Conservation (phyloP, 2,797 vertebrate genomes). For the Crenuchus spilurus region DNA sequence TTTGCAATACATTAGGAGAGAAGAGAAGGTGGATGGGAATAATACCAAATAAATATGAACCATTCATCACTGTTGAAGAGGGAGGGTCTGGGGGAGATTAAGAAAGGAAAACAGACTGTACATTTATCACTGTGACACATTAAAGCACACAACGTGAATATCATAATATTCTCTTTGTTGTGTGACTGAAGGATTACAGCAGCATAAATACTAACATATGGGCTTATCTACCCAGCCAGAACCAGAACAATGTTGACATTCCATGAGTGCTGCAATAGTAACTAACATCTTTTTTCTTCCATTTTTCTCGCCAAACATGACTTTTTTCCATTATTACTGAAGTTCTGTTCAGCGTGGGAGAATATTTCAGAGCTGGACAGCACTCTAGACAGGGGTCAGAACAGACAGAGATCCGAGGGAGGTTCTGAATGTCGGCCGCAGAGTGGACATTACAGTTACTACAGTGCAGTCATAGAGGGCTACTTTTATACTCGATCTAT, state of each 20-base stretch:
- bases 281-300: constrained; percentile 33
- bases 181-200: constrained; percentile 67
- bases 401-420: constrained; percentile 12
- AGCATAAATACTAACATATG: constrained; percentile 70
- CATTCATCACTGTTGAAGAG: constrained; percentile 78
- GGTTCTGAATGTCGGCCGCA: background rate
- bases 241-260: constrained; percentile 24
- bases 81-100: constrained; percentile 64
- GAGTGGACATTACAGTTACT: constrained; percentile 32
- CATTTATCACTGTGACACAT: constrained; percentile 76
- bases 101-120: constrained; percentile 61
- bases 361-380: constrained; percentile 7
- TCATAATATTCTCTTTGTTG: constrained; percentile 71
- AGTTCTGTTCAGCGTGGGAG: constrained; percentile 9
- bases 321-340: constrained; percentile 18
- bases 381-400: constrained; percentile 17
- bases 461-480: constrained; percentile 15
- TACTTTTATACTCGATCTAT: constrained; percentile 28
- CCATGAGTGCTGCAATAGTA: constrained; percentile 9
- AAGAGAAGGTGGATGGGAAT: constrained; percentile 71
- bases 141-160: constrained; percentile 68
- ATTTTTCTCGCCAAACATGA: background rate
- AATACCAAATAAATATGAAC: constrained; percentile 72
- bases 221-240: constrained; percentile 42
- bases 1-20: constrained; percentile 75